A percentile compares a stretch with the other conserved stretches of the same genome.
Conservation (phyloP, 2,113 vertebrate genomes). For the Mugil cephalus region DNA sequence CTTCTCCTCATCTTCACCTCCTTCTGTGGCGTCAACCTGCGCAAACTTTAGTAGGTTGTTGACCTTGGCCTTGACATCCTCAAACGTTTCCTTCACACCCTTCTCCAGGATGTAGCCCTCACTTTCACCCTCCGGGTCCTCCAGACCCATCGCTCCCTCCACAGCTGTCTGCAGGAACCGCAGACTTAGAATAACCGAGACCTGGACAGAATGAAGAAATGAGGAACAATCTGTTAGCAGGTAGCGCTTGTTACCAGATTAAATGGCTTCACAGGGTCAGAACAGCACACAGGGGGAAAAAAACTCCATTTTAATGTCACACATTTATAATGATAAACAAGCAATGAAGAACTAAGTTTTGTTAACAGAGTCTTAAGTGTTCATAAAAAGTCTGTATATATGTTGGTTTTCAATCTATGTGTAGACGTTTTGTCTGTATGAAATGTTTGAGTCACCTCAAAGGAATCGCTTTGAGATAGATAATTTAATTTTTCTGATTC, state of each 20-base stretch:
- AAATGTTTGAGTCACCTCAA: too few relatives aligned
- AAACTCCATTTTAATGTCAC: too few relatives aligned
- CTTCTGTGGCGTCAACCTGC: constrained; percentile 65
- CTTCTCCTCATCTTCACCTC: constrained; percentile 61
- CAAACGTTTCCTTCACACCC: constrained; percentile 84
- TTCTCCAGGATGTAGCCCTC: constrained; percentile 89
- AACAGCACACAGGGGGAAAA: too few relatives aligned
- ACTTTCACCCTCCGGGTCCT: constrained; percentile 82
- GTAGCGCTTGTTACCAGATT: background rate
- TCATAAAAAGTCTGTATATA: too few relatives aligned
- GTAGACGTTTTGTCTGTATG: too few relatives aligned
- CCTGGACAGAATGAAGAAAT: constrained; percentile 70
- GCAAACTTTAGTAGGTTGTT: constrained; percentile 68
- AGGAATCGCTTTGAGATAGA: too few relatives aligned
- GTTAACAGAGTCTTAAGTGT: too few relatives aligned
- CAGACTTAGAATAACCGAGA: constrained; percentile 84
- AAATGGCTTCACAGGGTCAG: too few relatives aligned
- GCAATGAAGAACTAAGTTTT: too few relatives aligned
- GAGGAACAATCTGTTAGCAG: background rate
- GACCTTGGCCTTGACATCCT: constrained; percentile 64
- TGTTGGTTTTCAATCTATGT: too few relatives aligned
- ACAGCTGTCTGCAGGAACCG: constrained; percentile 89
- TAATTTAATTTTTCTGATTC: too few relatives aligned
- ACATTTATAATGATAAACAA: too few relatives aligned
- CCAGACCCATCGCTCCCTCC: constrained; percentile 82